phyloP scores from a whole-genome alignment of 2,113 vertebrate genomes.

The Accipiter virgatus region DNA sequence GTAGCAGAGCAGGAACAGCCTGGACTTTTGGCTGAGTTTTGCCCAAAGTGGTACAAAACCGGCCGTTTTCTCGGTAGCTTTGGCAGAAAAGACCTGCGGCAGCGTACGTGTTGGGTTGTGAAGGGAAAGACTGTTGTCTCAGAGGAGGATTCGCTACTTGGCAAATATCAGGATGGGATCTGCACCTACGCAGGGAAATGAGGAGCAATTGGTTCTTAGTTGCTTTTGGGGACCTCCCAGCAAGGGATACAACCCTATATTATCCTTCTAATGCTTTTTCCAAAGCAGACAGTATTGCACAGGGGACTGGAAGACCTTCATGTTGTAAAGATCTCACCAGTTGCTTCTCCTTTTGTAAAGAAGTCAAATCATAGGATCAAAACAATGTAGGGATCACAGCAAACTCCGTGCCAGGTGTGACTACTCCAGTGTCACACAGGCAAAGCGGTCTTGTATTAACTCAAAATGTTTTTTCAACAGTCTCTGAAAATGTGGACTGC shows the following conservation, averaged over 20 bases:
- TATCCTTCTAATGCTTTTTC: not conserved
- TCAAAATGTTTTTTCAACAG: not conserved
- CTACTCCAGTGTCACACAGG: fast-evolving
- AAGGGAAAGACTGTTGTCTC: not conserved
- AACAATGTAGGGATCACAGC: fast-evolving
- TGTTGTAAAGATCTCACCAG: not conserved
- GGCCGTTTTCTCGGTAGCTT: not conserved
- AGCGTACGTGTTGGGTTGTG: fast-evolving
- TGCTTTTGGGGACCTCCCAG: not conserved
- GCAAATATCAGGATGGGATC: not conserved
- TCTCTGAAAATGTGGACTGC: not conserved
- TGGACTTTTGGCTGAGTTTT: not conserved
- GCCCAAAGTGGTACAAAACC: fast-evolving
- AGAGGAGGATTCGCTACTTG: fast-evolving
- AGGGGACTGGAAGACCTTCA: not conserved
- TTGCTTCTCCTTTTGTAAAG: not conserved
- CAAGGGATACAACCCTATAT: not conserved
- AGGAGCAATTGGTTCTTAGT: not conserved
- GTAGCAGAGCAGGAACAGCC: not conserved
- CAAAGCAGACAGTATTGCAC: not conserved
- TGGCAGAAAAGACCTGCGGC: not conserved
- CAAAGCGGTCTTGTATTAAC: not conserved
- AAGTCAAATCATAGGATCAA: not conserved
- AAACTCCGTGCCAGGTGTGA: fast-evolving
- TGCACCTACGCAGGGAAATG: fast-evolving